A percentile compares a stretch with the other conserved stretches of the same genome.
These are phyloP conservation scores for Phaethornis superciliosus DNA, from an alignment of 2,113 vertebrate species.

Conservation along the genomic window DNA sequence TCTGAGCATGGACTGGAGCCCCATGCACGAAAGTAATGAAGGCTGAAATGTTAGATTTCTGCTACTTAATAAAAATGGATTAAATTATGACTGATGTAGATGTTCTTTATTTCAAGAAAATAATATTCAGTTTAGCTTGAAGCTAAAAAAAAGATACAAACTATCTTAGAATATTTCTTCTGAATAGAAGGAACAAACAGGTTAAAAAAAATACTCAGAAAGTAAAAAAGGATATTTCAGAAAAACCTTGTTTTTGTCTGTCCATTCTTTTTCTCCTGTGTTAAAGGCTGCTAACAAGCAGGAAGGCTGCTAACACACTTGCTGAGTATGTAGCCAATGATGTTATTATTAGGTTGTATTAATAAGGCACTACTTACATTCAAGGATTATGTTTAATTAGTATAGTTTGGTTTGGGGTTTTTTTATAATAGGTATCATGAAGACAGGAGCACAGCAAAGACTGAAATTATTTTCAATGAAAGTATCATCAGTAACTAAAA, in stretches of 20 bases:
- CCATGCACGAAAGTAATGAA: rapidly evolving
- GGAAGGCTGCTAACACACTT: neutral
- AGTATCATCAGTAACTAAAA: neutral
- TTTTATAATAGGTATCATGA: neutral
- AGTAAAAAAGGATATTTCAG: neutral
- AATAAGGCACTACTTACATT: neutral
- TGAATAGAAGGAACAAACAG: neutral
- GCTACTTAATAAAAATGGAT: neutral
- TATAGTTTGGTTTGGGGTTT: neutral
- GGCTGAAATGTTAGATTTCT: neutral
- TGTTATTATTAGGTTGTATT: neutral
- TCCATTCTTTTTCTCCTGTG: neutral
- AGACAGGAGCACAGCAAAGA: neutral
- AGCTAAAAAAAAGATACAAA: neutral
- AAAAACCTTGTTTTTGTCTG: neutral
- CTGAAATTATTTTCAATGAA: neutral
- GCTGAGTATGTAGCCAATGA: neutral
- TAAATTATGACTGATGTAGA: neutral
- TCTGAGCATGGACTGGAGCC: neutral
- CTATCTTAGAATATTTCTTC: neutral
- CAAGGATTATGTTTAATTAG: neutral
- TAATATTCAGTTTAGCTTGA: neutral
- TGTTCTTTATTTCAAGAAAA: neutral
- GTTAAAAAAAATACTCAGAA: neutral
- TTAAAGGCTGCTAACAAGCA: neutral